Conservation (phyloP, 2,888 invertebrate genomes). For the Elegia similella region DNA sequence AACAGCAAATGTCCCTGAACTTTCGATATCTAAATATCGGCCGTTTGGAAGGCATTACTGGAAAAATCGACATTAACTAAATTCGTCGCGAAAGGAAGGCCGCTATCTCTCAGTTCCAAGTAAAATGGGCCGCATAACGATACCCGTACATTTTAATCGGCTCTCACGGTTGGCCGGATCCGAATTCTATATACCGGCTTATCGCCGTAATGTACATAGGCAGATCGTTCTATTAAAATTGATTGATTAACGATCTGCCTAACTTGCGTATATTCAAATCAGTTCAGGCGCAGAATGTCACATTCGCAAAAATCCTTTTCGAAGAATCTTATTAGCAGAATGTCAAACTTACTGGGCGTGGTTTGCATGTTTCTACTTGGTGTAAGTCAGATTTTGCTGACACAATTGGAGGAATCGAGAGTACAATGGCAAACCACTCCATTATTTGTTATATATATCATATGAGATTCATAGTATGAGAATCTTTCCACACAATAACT, state of each 20-base stretch:
- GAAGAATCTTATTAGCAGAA: not conserved
- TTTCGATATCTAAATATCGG: slow-evolving; percentile 34
- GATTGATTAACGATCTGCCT: too few relatives aligned
- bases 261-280: slow-evolving; percentile 28
- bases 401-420: too few relatives aligned
- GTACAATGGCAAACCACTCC: too few relatives aligned
- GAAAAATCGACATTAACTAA: slow-evolving; percentile 54
- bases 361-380: too few relatives aligned
- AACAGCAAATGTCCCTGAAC: slow-evolving; percentile 19
- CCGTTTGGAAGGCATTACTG: slow-evolving; percentile 48
- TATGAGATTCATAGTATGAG: too few relatives aligned
- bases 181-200: slow-evolving; percentile 47
- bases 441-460: too few relatives aligned
- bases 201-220: slow-evolving; percentile 42
- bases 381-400: too few relatives aligned
- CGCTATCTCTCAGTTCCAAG: slow-evolving; percentile 49
- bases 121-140: slow-evolving; percentile 54
- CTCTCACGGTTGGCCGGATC: slow-evolving; percentile 56
- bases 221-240: slow-evolving; percentile 44
- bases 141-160: slow-evolving; percentile 67
- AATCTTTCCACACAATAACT: too few relatives aligned
- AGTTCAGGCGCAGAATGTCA: not conserved
- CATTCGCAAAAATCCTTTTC: not conserved
- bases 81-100: slow-evolving; percentile 42
- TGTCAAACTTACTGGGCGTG: too few relatives aligned